A percentile compares a stretch with the other conserved stretches of the same genome.
Evolutionary conservation across 2,113 vertebrate genomes (phyloP).

Genomic region (Alaudala cheleensis): DNA sequence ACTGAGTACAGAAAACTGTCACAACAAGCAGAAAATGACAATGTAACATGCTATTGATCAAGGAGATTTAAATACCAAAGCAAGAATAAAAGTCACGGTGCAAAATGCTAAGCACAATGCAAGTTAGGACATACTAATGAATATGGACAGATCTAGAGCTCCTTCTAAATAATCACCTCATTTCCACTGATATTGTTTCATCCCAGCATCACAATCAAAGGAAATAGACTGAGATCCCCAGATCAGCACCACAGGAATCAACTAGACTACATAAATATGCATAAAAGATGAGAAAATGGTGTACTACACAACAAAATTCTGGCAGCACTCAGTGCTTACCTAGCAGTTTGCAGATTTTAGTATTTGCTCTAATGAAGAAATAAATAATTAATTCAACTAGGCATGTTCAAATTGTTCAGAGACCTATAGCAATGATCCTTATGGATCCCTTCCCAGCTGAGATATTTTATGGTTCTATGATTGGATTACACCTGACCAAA

Average conservation of each 20-base stretch:
- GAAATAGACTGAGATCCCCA: not conserved
- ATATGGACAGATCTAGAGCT: not conserved
- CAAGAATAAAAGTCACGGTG: not conserved
- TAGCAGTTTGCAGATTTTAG: slow-evolving; percentile 5
- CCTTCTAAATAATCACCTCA: slow-evolving; percentile 32
- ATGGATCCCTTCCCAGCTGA: not conserved
- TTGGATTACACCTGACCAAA: not conserved
- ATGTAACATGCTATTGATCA: not conserved
- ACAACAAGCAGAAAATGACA: not conserved
- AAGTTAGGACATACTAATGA: slow-evolving; percentile 14
- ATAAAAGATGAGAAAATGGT: not conserved
- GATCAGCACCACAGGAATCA: slow-evolving; percentile 28
- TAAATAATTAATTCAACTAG: slow-evolving; percentile 16
- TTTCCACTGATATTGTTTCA: slow-evolving; percentile 21
- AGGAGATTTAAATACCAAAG: not conserved
- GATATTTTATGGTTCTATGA: not conserved
- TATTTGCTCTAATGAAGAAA: slow-evolving; percentile 12
- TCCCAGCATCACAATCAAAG: not conserved
- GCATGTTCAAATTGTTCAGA: not conserved
- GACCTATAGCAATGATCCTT: not conserved
- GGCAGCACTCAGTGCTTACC: not conserved
- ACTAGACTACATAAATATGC: not conserved
- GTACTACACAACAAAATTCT: not conserved
- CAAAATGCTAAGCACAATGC: not conserved
- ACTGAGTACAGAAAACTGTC: not conserved